phyloP scores from a whole-genome alignment of 2,797 vertebrate species.

The Sebastes steindachneri region DNA sequence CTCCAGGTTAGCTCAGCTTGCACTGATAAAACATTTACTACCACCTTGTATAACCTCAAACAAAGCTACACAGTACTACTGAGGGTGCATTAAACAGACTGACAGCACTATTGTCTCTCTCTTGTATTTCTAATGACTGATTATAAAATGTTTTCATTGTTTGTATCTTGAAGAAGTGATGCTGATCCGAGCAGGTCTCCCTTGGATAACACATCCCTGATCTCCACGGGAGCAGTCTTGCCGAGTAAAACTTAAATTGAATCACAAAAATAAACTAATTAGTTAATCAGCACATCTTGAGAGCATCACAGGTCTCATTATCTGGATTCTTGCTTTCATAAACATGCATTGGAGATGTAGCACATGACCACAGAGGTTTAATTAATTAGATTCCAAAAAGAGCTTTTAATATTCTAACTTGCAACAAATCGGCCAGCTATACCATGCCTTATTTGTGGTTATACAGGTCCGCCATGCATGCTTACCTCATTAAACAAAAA shows the following conservation, averaged over 20 bases:
- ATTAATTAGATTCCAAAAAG: not conserved
- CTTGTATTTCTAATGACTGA: not conserved
- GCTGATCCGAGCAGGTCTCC: not conserved
- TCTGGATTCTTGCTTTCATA: not conserved
- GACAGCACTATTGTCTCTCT: not conserved
- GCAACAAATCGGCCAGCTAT: not conserved
- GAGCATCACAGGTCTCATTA: not conserved
- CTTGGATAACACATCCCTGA: not conserved
- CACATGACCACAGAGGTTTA: not conserved
- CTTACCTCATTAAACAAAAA: constrained; percentile 33
- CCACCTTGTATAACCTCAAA: not conserved
- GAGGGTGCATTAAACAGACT: not conserved
- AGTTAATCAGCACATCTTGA: not conserved
- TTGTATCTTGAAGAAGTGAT: not conserved
- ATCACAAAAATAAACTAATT: not conserved
- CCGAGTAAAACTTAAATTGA: not conserved
- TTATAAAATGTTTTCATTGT: not conserved
- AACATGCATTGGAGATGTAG: not conserved
- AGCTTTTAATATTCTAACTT: not conserved
- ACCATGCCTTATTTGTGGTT: not conserved
- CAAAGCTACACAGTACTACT: not conserved
- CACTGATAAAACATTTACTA: constrained; percentile 3
- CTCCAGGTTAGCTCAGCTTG: not conserved
- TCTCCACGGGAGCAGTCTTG: not conserved
- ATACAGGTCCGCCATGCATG: constrained; percentile 7